Evolutionary conservation across 2,888 invertebrate genomes (phyloP).

Genomic region (Cordilura impudica): DNA sequence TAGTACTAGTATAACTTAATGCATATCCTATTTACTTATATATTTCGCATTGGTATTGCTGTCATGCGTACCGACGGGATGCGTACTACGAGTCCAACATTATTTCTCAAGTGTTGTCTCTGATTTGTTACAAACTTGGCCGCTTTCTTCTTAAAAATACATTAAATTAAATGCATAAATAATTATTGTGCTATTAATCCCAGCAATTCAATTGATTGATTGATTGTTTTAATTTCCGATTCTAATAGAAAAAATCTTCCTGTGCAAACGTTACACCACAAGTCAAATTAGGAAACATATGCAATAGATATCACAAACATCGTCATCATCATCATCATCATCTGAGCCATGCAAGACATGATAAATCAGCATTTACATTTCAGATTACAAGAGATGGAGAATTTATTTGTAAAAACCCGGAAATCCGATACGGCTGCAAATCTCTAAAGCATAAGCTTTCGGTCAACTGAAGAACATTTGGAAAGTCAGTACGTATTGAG

Average conservation of each 20-base stretch:
- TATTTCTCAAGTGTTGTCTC: too few relatives aligned
- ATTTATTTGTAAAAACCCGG: constrained; percentile 59
- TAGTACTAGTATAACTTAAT: too few relatives aligned
- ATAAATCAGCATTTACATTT: constrained; percentile 46
- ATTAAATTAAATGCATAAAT: neutral
- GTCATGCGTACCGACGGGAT: too few relatives aligned
- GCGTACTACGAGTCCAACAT: too few relatives aligned
- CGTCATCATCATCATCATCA: constrained; percentile 34
- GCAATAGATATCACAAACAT: constrained; percentile 28
- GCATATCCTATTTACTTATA: too few relatives aligned
- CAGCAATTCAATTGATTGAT: constrained; percentile 73
- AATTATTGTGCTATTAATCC: neutral
- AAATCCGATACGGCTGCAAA: constrained; percentile 68
- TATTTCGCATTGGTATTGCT: too few relatives aligned
- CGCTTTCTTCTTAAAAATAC: neutral
- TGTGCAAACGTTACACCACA: constrained; percentile 35
- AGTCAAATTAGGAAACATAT: constrained; percentile 38
- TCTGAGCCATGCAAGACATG: neutral
- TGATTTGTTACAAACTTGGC: neutral
- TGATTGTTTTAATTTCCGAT: constrained; percentile 78
- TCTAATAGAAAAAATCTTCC: constrained; percentile 46
- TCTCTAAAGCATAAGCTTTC: constrained; percentile 55
- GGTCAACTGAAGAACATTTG: constrained; percentile 50
- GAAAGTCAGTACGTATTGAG: neutral
- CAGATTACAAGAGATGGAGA: constrained; percentile 18